Percentiles rank a stretch among this genome's conserved stretches.
Conservation (phyloP, 2,888 invertebrate species). For the Drosophila mettleri region DNA sequence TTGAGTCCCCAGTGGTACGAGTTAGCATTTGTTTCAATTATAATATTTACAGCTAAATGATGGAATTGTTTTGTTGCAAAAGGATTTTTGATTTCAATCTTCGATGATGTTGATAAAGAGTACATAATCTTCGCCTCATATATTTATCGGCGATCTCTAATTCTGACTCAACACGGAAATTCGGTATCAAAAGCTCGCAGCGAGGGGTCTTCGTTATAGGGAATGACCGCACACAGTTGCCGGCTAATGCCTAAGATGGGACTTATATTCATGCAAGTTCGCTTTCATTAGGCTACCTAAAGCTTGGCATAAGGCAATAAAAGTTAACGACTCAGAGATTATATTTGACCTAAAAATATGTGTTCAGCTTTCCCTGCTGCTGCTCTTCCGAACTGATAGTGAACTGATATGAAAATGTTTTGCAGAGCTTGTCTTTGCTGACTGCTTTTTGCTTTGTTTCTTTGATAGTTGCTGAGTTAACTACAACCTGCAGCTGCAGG, state of each 20-base stretch:
- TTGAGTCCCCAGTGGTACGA: no score
- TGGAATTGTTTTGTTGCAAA: no score
- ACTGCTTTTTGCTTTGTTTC: not conserved
- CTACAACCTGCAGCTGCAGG: not conserved
- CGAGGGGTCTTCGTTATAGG: conserved; percentile 30
- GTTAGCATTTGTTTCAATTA: no score
- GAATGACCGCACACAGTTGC: conserved; percentile 43
- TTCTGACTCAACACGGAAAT: conserved; percentile 28
- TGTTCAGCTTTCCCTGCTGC: conserved; percentile 7
- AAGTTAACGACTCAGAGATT: conserved; percentile 14
- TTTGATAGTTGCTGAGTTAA: not conserved
- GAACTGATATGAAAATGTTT: not conserved
- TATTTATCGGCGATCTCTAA: no score
- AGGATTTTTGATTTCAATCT: not conserved
- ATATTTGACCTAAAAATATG: conserved; percentile 17
- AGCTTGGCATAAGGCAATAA: conserved; percentile 15
- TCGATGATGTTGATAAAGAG: not conserved
- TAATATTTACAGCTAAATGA: no score
- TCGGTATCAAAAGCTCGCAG: conserved; percentile 20
- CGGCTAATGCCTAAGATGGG: conserved; percentile 45
- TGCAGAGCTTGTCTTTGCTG: not conserved
- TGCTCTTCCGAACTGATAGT: no score
- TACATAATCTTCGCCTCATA: not conserved
- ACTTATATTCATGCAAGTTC: conserved; percentile 64
- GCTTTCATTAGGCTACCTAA: conserved; percentile 58